These are phyloP conservation scores for Campylomormyrus tamandua DNA, from an alignment of 2,113 vertebrate genomes.

Conservation along the genomic window DNA sequence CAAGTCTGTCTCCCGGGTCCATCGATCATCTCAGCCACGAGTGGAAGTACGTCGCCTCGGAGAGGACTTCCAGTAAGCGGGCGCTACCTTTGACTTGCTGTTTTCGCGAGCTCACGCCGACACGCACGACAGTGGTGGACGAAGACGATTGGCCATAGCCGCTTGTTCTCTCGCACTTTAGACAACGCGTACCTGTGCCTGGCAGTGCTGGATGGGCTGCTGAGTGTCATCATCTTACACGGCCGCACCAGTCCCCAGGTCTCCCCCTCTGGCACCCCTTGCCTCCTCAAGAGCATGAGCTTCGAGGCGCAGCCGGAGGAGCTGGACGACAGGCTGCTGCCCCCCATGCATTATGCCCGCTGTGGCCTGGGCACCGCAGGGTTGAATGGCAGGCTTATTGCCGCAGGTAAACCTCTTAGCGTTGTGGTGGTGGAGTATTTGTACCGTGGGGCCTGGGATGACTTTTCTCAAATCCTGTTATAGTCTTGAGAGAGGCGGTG, in stretches of 20 bases:
- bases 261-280: constrained; percentile 85
- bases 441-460: neutral
- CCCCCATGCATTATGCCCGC: constrained; percentile 91
- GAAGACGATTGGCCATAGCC: neutral
- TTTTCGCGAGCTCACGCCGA: neutral
- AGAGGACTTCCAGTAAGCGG: constrained; percentile 92
- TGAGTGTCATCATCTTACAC: constrained; percentile 93
- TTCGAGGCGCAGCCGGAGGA: constrained; percentile 80
- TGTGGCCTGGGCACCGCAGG: constrained; percentile 86
- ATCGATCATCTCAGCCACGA: constrained; percentile 79
- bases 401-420: constrained; percentile 67
- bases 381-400: constrained; percentile 75
- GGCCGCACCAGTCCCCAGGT: constrained; percentile 90
- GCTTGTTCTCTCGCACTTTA: constrained; percentile 39
- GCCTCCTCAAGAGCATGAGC: constrained; percentile 88
- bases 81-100: neutral
- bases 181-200: constrained; percentile 91
- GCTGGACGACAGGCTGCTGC: constrained; percentile 74
- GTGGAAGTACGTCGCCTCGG: constrained; percentile 98
- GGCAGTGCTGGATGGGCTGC: constrained; percentile 84
- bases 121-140: neutral
- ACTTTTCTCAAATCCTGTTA: neutral
- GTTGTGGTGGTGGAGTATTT: neutral
- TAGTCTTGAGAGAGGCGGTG: neutral
- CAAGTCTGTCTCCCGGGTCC: constrained; percentile 83